phyloP scores from a whole-genome alignment of 2,113 vertebrate species.

The Nyctereutes procyonoides region DNA sequence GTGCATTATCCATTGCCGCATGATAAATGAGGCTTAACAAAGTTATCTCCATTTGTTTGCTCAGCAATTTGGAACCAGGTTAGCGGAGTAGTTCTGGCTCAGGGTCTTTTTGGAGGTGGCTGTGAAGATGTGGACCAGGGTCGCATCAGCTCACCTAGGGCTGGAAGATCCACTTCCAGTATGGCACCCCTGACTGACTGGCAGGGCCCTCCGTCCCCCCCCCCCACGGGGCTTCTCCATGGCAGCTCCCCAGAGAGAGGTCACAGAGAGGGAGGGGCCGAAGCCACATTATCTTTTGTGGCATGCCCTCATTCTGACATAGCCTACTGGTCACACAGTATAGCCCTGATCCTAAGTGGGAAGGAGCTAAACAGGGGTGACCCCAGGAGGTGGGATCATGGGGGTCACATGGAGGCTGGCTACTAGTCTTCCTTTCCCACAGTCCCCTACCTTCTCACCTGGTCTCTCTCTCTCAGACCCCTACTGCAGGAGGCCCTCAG shows the following conservation, averaged over 20 bases:
- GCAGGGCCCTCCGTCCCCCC: background rate
- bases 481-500: background rate
- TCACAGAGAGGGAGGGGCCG: no score
- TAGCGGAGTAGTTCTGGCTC: background rate
- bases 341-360: no score
- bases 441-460: no score
- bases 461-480: background rate
- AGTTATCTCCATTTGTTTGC: background rate
- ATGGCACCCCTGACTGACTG: fast-evolving
- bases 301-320: background rate
- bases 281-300: background rate
- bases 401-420: background rate
- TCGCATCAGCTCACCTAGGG: no score
- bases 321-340: background rate
- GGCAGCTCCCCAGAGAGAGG: background rate
- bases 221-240: background rate
- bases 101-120: fast-evolving
- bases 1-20: fast-evolving
- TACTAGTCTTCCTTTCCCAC: background rate
- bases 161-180: background rate
- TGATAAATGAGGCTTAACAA: background rate
- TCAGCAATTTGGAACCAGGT: background rate
- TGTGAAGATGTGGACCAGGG: background rate
- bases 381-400: background rate
- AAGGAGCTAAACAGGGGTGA: no score